Evolutionary conservation across 2,113 vertebrate genomes (phyloP), one percentile per base, ranked within the genome.

Genomic region (Plecturocebus donacophilus): DNA sequence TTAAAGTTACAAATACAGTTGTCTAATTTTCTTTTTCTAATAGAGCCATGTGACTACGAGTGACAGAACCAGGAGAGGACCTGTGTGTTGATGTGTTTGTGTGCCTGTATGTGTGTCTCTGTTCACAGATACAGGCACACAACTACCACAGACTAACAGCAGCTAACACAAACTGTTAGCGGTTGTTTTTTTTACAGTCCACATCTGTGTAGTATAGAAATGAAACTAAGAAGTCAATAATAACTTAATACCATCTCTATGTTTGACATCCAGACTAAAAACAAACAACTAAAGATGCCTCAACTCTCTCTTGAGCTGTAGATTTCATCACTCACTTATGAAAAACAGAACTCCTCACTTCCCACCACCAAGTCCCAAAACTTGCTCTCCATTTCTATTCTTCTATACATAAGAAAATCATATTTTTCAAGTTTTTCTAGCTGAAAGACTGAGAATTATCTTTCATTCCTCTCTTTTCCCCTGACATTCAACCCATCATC

Each of bases 381-480:
- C 2, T 92, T 94, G 7, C 32, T 83, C n/a, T 32, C 20, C 93
- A 58, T 10, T 89, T n/a, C 14, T 71, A 87, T 61, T 87, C 6
- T 89, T 20, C 10, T 12, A 56, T 32, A 54, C 38, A 92, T 84
- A 27, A 95, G 84, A 95, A 83, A 93, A 83, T 71, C 6, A 68
- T 23, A 14, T 75, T 42, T 27, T 71, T 89, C 27, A 94, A 21
- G 1, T 77, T 64, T 32, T 56, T 49, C 2, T 54, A 90, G 54
- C 25, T 68, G 89, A 80, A 70, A 90, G 42, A 10, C 21, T 84
- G 73, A 7, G 30, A 54, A 54, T 93, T 42, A 61, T 79, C 2
- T 91, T 68, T 61, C 54, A 73, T 45, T 42, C 0, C 5, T 68
- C 2, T 75, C 14, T 52, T 91, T 89, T 49, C 40, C 3, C 32